phyloP scores from a whole-genome alignment of 2,888 invertebrate species.

The Drosophila koepferae region DNA sequence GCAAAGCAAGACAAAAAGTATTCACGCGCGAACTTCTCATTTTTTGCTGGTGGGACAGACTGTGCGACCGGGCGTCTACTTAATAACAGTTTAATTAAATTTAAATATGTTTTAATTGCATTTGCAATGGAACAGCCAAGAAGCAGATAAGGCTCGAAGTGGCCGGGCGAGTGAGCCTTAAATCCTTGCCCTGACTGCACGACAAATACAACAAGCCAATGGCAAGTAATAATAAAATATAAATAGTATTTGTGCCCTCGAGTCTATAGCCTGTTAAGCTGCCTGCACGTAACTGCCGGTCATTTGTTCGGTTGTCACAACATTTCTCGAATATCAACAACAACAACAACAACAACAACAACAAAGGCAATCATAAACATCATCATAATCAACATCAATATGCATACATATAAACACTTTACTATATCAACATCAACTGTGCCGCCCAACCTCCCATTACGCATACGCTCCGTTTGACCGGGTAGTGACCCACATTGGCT shows the following conservation, averaged over 20 bases:
- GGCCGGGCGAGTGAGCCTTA: neutral
- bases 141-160: neutral
- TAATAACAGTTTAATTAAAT: constrained; percentile 69
- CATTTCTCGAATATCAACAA: constrained; percentile 41
- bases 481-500: constrained; percentile 34
- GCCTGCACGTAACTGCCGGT: constrained; percentile 29
- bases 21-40: constrained; percentile 11
- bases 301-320: constrained; percentile 58
- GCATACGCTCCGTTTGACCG: constrained; percentile 56
- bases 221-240: constrained; percentile 6
- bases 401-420: constrained; percentile 20
- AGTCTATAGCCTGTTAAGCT: constrained; percentile 37
- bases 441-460: constrained; percentile 37
- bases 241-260: constrained; percentile 8
- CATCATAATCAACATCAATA: constrained; percentile 48
- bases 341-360: constrained; percentile 41
- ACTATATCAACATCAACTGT: constrained; percentile 46
- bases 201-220: neutral
- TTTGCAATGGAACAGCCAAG: constrained; percentile 8
- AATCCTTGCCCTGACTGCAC: neutral
- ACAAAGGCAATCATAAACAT: constrained; percentile 48
- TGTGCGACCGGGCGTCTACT: constrained; percentile 54
- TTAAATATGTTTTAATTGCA: constrained; percentile 70
- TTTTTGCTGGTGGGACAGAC: constrained; percentile 7
- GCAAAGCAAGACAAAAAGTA: constrained; percentile 3